Conservation (phyloP, 1,140 invertebrate genomes). For the Scaptomyza pallida region DNA sequence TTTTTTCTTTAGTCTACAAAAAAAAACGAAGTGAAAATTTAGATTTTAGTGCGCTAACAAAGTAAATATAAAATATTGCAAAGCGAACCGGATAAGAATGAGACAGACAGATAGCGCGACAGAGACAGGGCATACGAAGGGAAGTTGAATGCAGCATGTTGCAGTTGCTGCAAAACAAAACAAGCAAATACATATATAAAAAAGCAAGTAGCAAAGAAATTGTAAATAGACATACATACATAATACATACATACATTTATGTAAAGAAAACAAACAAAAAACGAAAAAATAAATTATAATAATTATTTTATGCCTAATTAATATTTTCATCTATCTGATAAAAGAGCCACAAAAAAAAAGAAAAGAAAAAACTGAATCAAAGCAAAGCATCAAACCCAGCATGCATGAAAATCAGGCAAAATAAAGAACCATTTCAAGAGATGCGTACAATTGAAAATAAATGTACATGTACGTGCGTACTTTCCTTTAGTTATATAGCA, state of each 20-base stretch:
- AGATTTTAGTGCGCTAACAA: slow-evolving; percentile 50
- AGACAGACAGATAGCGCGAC: slow-evolving; percentile 19
- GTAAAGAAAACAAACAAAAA: slow-evolving; percentile 32
- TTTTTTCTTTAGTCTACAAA: slow-evolving; percentile 65
- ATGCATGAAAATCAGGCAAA: slow-evolving; percentile 27
- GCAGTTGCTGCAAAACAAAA: slow-evolving; percentile 5
- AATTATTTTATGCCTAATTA: slow-evolving; percentile 73
- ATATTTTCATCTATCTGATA: slow-evolving; percentile 46
- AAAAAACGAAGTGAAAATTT: slow-evolving; percentile 44
- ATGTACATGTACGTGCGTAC: slow-evolving; percentile 56
- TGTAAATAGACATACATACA: slow-evolving; percentile 69
- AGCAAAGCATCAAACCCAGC: slow-evolving; percentile 15
- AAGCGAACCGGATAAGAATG: slow-evolving; percentile 18
- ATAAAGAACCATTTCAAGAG: slow-evolving; percentile 43
- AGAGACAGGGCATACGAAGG: neutral
- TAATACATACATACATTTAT: slow-evolving; percentile 60
- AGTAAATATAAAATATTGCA: slow-evolving; percentile 53
- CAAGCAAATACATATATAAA: slow-evolving; percentile 36
- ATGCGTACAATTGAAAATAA: slow-evolving; percentile 20
- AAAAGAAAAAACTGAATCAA: slow-evolving; percentile 3
- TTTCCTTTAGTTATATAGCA: slow-evolving; percentile 73
- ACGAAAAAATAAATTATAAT: slow-evolving; percentile 34
- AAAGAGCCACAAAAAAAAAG: slow-evolving; percentile 33
- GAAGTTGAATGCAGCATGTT: neutral
- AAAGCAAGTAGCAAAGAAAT: slow-evolving; percentile 63